phyloP scores from a whole-genome alignment of 2,113 vertebrate genomes.

The Misgurnus anguillicaudatus region DNA sequence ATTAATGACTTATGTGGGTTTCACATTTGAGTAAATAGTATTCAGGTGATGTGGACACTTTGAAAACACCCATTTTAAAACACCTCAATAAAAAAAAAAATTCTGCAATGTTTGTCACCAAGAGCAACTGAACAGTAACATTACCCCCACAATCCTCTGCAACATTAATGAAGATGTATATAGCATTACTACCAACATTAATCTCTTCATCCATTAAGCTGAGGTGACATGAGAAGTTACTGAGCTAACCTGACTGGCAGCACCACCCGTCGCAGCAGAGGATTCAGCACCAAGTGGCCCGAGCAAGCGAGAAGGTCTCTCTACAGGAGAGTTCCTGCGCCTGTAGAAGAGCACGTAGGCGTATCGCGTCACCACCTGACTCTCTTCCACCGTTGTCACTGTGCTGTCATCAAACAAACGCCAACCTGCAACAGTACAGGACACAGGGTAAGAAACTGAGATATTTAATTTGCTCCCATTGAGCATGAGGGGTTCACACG shows the following conservation, averaged over 20 bases:
- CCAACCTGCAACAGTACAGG: constrained; percentile 80
- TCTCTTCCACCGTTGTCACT: constrained; percentile 95
- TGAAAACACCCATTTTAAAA: neutral
- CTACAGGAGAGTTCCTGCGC: constrained; percentile 94
- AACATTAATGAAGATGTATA: constrained; percentile 3
- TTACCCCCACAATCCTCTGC: constrained; percentile 9
- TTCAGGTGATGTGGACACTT: no score
- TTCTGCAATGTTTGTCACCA: no score
- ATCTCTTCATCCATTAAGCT: neutral
- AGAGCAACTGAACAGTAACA: neutral
- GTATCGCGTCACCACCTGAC: constrained; percentile 95
- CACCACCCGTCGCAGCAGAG: constrained; percentile 76
- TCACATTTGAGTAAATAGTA: neutral
- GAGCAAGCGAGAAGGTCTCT: constrained; percentile 83
- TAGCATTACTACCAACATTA: neutral
- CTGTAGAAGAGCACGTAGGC: constrained; percentile 97
- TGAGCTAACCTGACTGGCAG: constrained; percentile 90
- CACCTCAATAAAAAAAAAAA: constrained; percentile 3
- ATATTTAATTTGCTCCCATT: neutral
- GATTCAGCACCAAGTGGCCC: constrained; percentile 75
- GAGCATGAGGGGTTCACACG: constrained; percentile 52
- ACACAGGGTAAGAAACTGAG: neutral
- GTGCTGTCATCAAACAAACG: constrained; percentile 98
- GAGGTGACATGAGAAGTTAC: constrained; percentile 7
- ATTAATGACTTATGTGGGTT: no score